These are phyloP conservation scores for Oncorhynchus mykiss DNA, from an alignment of 2,113 vertebrate species.

Conservation along the genomic window DNA sequence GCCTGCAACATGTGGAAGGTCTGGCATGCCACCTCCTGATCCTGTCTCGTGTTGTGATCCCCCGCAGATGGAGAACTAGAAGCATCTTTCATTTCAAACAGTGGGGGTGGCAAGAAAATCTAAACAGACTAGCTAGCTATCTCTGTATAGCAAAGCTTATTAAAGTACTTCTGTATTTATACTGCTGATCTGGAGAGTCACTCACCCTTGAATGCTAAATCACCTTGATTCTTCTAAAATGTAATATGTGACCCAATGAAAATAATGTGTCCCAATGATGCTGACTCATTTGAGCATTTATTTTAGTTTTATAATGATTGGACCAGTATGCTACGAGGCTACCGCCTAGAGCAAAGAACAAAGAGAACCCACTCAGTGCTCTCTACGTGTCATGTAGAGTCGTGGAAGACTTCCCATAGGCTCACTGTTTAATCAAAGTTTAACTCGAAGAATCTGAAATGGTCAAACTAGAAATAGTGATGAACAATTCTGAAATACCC, in stretches of 20 bases:
- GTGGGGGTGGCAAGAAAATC: no score
- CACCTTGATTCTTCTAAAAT: conserved; percentile 39
- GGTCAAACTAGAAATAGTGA: no score
- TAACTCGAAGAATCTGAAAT: no score
- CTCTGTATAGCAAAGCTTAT: conserved; percentile 25
- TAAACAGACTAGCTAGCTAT: no score
- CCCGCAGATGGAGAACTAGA: no score
- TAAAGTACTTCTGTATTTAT: conserved; percentile 40
- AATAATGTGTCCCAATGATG: no score
- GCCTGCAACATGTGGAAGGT: no score
- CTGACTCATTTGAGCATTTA: no score
- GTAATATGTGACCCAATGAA: conserved; percentile 41
- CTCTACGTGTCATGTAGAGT: conserved; percentile 1
- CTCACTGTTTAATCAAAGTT: neutral
- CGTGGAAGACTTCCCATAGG: neutral
- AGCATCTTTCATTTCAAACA: no score
- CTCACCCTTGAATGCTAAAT: conserved; percentile 40
- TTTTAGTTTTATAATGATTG: neutral
- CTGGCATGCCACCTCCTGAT: no score
- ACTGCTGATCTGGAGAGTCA: conserved; percentile 36
- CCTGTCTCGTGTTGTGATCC: no score
- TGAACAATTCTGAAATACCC: no score
- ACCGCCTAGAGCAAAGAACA: conserved; percentile 4
- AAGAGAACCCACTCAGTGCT: conserved; percentile 15
- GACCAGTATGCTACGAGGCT: conserved; percentile 15